phyloP scores from a whole-genome alignment of 2,888 invertebrate genomes.

The Stegophylla sp. region DNA sequence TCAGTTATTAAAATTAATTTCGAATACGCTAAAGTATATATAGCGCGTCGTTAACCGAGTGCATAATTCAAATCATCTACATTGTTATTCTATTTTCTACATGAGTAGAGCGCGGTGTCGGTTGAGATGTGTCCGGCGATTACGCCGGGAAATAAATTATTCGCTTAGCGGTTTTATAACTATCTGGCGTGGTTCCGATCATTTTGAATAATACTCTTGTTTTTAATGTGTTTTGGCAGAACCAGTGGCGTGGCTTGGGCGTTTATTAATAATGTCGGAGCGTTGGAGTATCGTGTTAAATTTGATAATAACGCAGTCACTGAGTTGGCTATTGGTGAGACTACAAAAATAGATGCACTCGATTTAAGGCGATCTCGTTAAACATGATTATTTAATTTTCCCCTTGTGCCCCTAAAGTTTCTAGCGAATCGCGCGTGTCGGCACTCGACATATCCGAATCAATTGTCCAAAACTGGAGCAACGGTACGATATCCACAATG shows the following conservation, averaged over 20 bases:
- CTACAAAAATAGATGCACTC: slow-evolving; percentile 49
- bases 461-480: slow-evolving; percentile 62
- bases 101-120: background rate
- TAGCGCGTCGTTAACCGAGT: background rate
- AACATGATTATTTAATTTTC: slow-evolving; percentile 33
- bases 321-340: slow-evolving; percentile 55
- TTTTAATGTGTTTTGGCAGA: slow-evolving; percentile 62
- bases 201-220: slow-evolving; percentile 58
- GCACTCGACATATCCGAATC: slow-evolving; percentile 45
- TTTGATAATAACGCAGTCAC: slow-evolving; percentile 64
- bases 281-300: slow-evolving; percentile 78
- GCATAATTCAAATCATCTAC: slow-evolving; percentile 32
- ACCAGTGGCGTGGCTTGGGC: slow-evolving; percentile 76
- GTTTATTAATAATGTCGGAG: slow-evolving; percentile 79
- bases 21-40: background rate
- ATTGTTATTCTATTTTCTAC: slow-evolving; percentile 20
- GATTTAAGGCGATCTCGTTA: slow-evolving; percentile 42
- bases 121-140: slow-evolving; percentile 28
- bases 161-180: slow-evolving; percentile 42
- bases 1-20: background rate
- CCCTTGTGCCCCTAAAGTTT: slow-evolving; percentile 12
- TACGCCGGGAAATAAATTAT: slow-evolving; percentile 53
- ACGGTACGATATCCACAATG: slow-evolving; percentile 78
- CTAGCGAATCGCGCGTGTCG: slow-evolving; percentile 48
- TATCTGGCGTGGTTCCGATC: slow-evolving; percentile 57